Evolutionary conservation across 2,113 vertebrate genomes (phyloP), one percentile per base, ranked within the genome.

Genomic region (Melanocharis versteri): DNA sequence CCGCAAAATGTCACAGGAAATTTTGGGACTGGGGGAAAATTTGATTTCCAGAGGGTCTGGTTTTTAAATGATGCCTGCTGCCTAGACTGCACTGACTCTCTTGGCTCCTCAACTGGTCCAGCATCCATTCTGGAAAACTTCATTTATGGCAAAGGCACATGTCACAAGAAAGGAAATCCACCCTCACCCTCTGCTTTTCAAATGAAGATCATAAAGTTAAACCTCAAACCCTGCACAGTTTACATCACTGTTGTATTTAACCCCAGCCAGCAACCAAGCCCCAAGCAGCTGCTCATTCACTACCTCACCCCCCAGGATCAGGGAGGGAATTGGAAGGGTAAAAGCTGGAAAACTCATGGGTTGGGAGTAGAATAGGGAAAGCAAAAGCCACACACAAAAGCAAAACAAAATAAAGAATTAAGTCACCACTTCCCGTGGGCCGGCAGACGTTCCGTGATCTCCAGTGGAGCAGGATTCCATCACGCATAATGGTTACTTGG

Each of bases 61-160:
- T 54, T 45, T 68, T 8, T 45, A 71, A 45, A 5, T 72, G 0
- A 2, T 5, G 13, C 68, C 62, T 68, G 5, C 40, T 78, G 45
- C 15, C 45, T 11, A n/a, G 30, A 21, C 15, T 35, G 15, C 23
- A 5, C 6, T 12, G 27, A 50, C 13, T 28, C 6, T 11, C 24
- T 58, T n/a, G n/a, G 37, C 14, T 47, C 11, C 22, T 35, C 9
- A 5, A 6, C 35, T 0, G 0, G 20, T 60, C 21, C 10, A 56
- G 50, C 1, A 1, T 12, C 15, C 3, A 1, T 73, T 78, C 27
- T 51, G 27, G 21, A 57, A 57, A 73, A 6, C 16, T 87, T 70
- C 3, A 2, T 10, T 28, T 47, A 4, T 18, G 26, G 18, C 16
- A 75, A 18, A 33, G 15, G 40, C 21, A 76, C 2, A 22, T 68